phyloP scores from a whole-genome alignment of 2,888 invertebrate species.

The Cosmia trapezina region DNA sequence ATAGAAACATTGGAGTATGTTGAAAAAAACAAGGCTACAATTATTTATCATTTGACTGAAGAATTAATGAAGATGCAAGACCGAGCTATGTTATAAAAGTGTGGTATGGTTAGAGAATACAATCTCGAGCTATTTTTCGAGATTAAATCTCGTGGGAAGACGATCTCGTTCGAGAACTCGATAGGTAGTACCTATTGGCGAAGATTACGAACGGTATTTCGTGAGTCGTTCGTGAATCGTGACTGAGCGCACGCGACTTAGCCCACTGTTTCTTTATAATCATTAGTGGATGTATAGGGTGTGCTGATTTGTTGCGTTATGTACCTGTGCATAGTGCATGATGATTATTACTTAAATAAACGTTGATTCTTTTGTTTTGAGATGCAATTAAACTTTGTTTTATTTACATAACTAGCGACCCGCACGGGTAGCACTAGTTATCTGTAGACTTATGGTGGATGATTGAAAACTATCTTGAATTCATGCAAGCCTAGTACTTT shows the following conservation, averaged over 20 bases:
- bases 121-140: background rate
- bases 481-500: too few relatives aligned
- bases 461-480: too few relatives aligned
- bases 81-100: background rate
- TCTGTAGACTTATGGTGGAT: too few relatives aligned
- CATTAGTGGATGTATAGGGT: background rate
- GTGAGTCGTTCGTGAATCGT: too few relatives aligned
- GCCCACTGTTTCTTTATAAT: background rate
- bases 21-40: background rate
- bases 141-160: background rate
- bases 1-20: background rate
- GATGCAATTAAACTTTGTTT: too few relatives aligned
- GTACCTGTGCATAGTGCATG: background rate
- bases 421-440: too few relatives aligned
- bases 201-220: background rate
- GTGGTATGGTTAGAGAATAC: background rate
- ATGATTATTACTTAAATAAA: too few relatives aligned
- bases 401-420: too few relatives aligned
- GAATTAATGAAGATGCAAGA: background rate
- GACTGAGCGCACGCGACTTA: background rate
- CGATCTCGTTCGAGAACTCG: background rate
- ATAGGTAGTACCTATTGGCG: background rate
- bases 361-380: too few relatives aligned
- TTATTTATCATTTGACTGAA: background rate
- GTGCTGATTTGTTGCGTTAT: background rate